These are phyloP conservation scores for Salpingus planirostris DNA, from an alignment of 2,888 invertebrate species.

Conservation along the genomic window DNA sequence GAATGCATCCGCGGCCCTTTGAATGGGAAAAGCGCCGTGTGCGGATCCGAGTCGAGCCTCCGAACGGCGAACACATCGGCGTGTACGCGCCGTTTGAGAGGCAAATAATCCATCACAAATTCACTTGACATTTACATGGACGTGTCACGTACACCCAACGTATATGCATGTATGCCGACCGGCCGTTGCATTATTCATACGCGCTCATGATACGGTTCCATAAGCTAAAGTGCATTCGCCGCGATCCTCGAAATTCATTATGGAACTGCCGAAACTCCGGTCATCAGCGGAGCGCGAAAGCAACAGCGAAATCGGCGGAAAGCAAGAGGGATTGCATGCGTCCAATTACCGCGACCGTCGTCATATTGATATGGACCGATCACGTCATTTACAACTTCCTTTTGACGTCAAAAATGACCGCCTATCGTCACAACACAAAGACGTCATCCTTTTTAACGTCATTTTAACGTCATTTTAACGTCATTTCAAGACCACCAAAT, in stretches of 20 bases:
- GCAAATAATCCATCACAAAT: slow-evolving; percentile 33
- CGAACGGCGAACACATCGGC: no score
- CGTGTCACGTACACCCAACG: slow-evolving; percentile 26
- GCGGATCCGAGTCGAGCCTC: no score
- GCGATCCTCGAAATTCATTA: slow-evolving; percentile 9
- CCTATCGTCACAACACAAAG: no score
- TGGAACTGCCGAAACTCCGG: slow-evolving; percentile 16
- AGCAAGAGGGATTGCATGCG: slow-evolving; percentile 14
- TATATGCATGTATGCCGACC: slow-evolving; percentile 14
- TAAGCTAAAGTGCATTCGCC: slow-evolving; percentile 18
- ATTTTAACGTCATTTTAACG: no score
- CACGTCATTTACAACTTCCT: no score
- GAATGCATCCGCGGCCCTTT: no score
- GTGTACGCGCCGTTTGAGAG: no score
- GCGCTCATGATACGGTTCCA: slow-evolving; percentile 19
- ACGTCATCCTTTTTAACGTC: no score
- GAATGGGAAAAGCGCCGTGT: no score
- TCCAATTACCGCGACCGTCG: slow-evolving; percentile 11
- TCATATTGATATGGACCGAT: no score
- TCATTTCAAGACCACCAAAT: no score
- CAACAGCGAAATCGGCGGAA: slow-evolving; percentile 17
- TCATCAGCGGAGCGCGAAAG: slow-evolving; percentile 15
- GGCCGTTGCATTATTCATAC: slow-evolving; percentile 23
- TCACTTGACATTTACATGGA: slow-evolving; percentile 31
- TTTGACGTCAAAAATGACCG: no score